A percentile compares a stretch with the other conserved stretches of the same genome.
These are phyloP conservation scores for Daptonema setosum DNA, from an alignment of 2,888 invertebrate species.

Conservation along the genomic window DNA sequence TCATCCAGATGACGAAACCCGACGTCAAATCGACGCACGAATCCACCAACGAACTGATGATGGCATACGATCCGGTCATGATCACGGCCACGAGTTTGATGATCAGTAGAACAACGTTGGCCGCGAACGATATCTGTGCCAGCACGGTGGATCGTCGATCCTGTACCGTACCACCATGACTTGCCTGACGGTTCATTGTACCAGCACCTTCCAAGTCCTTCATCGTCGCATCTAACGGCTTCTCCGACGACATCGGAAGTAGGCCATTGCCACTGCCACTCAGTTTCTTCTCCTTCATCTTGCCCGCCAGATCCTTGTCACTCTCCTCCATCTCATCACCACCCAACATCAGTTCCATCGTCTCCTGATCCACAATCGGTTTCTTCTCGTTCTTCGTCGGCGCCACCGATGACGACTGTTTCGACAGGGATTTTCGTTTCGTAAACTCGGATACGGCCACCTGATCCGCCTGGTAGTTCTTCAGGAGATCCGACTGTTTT, in stretches of 20 bases:
- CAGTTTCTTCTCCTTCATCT: no score
- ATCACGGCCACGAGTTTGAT: constrained; percentile 28
- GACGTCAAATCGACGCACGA: constrained; percentile 33
- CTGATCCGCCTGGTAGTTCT: background rate
- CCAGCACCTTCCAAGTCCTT: background rate
- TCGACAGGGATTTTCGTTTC: background rate
- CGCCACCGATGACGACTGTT: background rate
- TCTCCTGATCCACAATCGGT: background rate
- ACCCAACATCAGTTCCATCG: background rate
- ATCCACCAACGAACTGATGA: constrained; percentile 34
- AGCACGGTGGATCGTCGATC: constrained; percentile 5
- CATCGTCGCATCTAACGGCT: background rate
- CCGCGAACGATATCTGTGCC: constrained; percentile 16
- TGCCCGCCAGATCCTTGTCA: no score
- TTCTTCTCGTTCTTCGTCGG: background rate
- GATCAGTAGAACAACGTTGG: constrained; percentile 26
- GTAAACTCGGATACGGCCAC: background rate
- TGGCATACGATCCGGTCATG: constrained; percentile 28
- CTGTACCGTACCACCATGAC: background rate
- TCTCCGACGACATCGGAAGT: background rate
- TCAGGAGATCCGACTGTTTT: background rate
- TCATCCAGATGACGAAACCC: constrained; percentile 30
- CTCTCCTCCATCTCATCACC: background rate
- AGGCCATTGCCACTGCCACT: background rate
- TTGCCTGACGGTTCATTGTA: no score